Evolutionary conservation across 2,113 vertebrate genomes (phyloP).

Genomic region (Cheirogaleus medius): DNA sequence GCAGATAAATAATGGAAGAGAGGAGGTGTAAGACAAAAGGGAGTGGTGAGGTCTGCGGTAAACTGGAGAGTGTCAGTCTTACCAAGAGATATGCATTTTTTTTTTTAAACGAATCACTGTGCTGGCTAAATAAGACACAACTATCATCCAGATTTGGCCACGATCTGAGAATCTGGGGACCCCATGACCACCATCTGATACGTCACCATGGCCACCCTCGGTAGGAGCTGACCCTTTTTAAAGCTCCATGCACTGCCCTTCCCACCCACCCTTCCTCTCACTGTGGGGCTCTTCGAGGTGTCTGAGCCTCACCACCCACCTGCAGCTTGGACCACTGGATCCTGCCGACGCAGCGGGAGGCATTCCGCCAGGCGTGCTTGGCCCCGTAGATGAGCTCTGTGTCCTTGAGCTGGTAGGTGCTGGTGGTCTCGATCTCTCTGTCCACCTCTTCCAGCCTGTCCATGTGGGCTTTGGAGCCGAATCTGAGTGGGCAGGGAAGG

Average conservation of each 20-base stretch:
- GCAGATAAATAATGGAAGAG: neutral
- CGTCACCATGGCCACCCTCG: neutral
- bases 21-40: neutral
- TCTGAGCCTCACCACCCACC: conserved; percentile 79
- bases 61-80: neutral
- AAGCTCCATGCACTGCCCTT: neutral
- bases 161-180: neutral
- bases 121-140: neutral
- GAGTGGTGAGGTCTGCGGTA: neutral
- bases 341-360: conserved; percentile 95
- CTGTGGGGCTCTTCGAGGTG: accelerated
- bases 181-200: neutral
- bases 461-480: conserved; percentile 94
- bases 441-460: conserved; percentile 95
- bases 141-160: neutral
- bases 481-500: conserved; percentile 80
- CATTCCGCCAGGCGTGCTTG: conserved; percentile 97
- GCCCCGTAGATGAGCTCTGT: conserved; percentile 97
- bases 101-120: neutral
- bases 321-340: conserved; percentile 99
- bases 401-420: conserved; percentile 96
- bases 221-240: neutral
- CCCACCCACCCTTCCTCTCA: accelerated
- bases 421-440: conserved; percentile 92
- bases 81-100: neutral